phyloP scores from a whole-genome alignment of 2,888 invertebrate genomes.

The Xylophagus ater region DNA sequence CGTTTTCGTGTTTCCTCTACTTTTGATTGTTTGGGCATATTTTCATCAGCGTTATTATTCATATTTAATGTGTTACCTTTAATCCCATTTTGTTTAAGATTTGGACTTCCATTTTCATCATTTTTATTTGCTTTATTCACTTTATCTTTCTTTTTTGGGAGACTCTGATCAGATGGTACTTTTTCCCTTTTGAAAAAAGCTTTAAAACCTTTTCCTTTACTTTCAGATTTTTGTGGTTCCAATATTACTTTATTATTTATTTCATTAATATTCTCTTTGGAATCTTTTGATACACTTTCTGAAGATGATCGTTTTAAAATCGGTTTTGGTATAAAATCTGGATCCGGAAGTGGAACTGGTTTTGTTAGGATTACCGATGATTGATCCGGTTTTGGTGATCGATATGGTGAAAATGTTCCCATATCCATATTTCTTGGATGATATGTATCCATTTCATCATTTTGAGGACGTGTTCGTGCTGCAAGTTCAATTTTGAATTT shows the following conservation, averaged over 20 bases:
- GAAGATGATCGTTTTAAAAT: slow-evolving; percentile 52
- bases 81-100: too few relatives aligned
- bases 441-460: slow-evolving; percentile 54
- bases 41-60: neutral
- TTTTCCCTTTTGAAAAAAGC: slow-evolving; percentile 20
- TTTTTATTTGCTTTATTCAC: slow-evolving; percentile 1
- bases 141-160: slow-evolving; percentile 1
- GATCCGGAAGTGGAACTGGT: slow-evolving; percentile 51
- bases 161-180: slow-evolving; percentile 12
- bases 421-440: slow-evolving; percentile 50
- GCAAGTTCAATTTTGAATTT: slow-evolving; percentile 36
- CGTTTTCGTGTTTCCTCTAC: slow-evolving; percentile 28
- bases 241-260: slow-evolving; percentile 17
- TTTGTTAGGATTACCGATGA: slow-evolving; percentile 49
- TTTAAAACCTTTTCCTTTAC: slow-evolving; percentile 23
- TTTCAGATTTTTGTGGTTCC: slow-evolving; percentile 18
- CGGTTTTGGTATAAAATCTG: slow-evolving; percentile 66
- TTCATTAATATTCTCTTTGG: neutral
- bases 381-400: slow-evolving; percentile 41
- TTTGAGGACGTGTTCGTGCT: slow-evolving; percentile 33
- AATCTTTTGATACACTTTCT: slow-evolving; percentile 3
- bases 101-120: neutral
- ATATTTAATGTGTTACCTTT: neutral
- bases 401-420: slow-evolving; percentile 33
- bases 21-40: slow-evolving; percentile 33